phyloP scores from a whole-genome alignment of 2,113 vertebrate genomes.

The Psilopsiagon aurifrons region DNA sequence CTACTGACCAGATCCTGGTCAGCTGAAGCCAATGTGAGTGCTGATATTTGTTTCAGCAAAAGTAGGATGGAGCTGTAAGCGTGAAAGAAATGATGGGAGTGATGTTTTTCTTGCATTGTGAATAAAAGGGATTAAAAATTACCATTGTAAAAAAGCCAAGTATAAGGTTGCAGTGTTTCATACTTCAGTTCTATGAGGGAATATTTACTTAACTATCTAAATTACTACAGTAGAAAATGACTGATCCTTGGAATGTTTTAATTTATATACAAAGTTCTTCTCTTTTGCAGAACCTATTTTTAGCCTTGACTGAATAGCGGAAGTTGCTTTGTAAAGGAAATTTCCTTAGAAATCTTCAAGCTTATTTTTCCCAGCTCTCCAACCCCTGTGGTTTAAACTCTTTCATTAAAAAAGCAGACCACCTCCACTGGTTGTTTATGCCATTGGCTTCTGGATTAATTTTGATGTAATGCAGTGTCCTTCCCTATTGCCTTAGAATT shows the following conservation, averaged over 20 bases:
- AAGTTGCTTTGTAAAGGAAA: constrained; percentile 27
- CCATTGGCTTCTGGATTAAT: not conserved
- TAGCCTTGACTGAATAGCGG: constrained; percentile 6
- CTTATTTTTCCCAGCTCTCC: not conserved
- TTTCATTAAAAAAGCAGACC: not conserved
- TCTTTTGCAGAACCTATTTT: constrained; percentile 6
- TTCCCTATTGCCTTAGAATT: not conserved
- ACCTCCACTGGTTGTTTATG: not conserved
- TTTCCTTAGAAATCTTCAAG: not conserved
- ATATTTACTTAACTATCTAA: constrained; percentile 1
- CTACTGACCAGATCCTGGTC: not conserved
- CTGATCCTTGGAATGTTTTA: not conserved
- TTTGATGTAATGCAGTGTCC: not conserved
- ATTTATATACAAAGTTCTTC: constrained; percentile 9
- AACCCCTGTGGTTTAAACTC: not conserved
- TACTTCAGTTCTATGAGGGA: not conserved
- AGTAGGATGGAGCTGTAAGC: not conserved
- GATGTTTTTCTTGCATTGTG: not conserved
- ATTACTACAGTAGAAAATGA: not conserved
- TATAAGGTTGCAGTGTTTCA: not conserved
- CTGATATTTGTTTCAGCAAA: not conserved
- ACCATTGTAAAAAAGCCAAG: not conserved
- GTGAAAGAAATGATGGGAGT: not conserved
- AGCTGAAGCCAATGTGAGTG: not conserved
- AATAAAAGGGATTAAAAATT: not conserved